Evolutionary conservation across 2,888 invertebrate genomes (phyloP), one percentile per base, ranked within the genome.

Genomic region (Apotomis capreana): DNA sequence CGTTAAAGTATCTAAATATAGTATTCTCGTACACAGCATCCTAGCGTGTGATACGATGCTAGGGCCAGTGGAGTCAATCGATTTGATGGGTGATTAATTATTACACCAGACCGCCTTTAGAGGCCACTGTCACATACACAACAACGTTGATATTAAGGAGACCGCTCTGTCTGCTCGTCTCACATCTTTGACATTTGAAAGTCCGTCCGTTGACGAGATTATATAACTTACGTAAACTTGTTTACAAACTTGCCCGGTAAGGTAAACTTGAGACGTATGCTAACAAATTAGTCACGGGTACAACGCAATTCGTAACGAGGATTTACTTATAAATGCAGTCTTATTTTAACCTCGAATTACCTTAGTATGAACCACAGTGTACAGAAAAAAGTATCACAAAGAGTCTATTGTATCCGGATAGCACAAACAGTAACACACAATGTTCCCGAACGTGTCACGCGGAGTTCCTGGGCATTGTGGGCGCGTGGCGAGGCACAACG

Each of bases 401-500:
- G 61, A 61, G 58, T 63, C 10, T 59, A 54, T 72, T 46, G 63
- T 59, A 52, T 54, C 44, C 37, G 51, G 52, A 74, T 73, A 74
- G 69, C 73, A 70, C 72, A 63, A 69, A 75, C 55, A 61, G 75
- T 76, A 81, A 75, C 76, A 81, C 83, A 83, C 81, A 85, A 80
- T 69, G 77, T 74, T 73, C 73, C 59, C 44, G 62, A 67, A 67
- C 70, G 69, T 79, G 67, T 69, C 68, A 67, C 85, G 87, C 87
- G 84, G 78, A 90, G 87, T 88, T 91, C 90, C 89, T 90, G 89
- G 83, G 81, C 83, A 87, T 89, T 91, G 89, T 91, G 80, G 75
- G 74, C 76, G 79, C 78, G 79, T 77, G 76, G 65, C 74, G 74
- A 68, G 74, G 73, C 74, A 74, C 71, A 76, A 70, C 76, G 70